A percentile compares a stretch with the other conserved stretches of the same genome.
These are phyloP conservation scores for Mesorhabditis sp. DNA, from an alignment of 2,888 invertebrate species.

Conservation along the genomic window DNA sequence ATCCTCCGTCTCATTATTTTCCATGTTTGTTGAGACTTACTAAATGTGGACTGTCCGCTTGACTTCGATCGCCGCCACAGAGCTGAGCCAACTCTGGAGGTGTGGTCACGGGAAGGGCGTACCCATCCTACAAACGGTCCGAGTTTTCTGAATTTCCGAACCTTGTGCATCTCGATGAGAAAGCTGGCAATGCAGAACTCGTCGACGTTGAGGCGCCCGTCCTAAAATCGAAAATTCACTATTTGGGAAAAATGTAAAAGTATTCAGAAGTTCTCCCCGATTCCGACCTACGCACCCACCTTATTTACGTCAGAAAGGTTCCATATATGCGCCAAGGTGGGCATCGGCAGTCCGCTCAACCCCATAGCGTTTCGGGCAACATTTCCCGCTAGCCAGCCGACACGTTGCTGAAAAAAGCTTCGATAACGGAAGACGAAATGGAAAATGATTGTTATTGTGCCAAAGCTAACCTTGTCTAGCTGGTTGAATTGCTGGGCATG, in stretches of 20 bases:
- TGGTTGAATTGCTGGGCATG: conserved; percentile 56
- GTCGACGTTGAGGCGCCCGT: conserved; percentile 89
- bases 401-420: conserved; percentile 23
- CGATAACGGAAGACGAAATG: neutral
- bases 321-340: conserved; percentile 91
- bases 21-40: neutral
- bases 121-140: conserved; percentile 70
- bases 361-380: conserved; percentile 70
- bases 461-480: conserved; percentile 37
- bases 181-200: conserved; percentile 97
- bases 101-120: conserved; percentile 78
- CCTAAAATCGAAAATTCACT: conserved; percentile 58
- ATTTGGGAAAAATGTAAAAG: neutral
- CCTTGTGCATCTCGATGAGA: conserved; percentile 71
- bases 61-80: conserved; percentile 22
- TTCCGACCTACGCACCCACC: neutral
- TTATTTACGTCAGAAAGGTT: conserved; percentile 81
- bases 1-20: neutral
- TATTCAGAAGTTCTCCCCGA: neutral
- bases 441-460: neutral
- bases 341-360: conserved; percentile 84
- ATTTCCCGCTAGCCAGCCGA: conserved; percentile 45
- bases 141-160: conserved; percentile 11
- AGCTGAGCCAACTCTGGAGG: conserved; percentile 68
- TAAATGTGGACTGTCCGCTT: conserved; percentile 2